Evolutionary conservation across 1,140 invertebrate species (phyloP), one percentile per base, ranked within the genome.

Genomic region (Drosophila pandora): DNA sequence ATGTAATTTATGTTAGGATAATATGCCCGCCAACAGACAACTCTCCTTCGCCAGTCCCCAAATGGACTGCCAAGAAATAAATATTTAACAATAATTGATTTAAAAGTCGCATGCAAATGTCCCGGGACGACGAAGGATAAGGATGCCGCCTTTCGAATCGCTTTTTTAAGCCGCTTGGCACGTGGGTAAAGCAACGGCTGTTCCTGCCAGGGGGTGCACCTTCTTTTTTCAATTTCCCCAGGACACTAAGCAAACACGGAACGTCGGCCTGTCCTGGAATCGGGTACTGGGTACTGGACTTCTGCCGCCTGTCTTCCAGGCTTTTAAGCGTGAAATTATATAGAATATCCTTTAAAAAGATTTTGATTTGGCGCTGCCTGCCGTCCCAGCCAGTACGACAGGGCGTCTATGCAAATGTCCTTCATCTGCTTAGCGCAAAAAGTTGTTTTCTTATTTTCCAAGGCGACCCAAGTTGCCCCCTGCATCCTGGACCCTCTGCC

Each of bases 41-140:
- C 12, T n/a, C 34, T 37, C 9, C 10, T 12, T 22, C 34, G 39
- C 64, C 59, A 52, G 53, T 68, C 41, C 50, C 63, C 47, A 77
- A 87, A 82, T 82, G 82, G 83, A 87, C 83, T 82, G 82, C 60
- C 71, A 62, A 79, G 83, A 88, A 83, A 88, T 88, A 88, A 88
- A 88, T 88, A 88, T 88, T 88, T 88, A 88, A 88, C 83, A 88
- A 88, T 88, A 88, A 88, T 88, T 88, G 83, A 88, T 88, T 88
- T 88, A 88, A 88, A 88, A 88, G 84, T 82, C 83, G 83, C 79
- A 88, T 83, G 83, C 83, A 88, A 88, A 88, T 88, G 85, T 53
- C 1, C 22, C 56, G 28, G 56, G 41, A 13, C 41, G 55, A 54
- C 54, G 32, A 52, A 48, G 69, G 55, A 59, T 57, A 49, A 41